These are phyloP conservation scores for Cuniculus paca DNA, from an alignment of 2,797 vertebrate species.

Conservation along the genomic window DNA sequence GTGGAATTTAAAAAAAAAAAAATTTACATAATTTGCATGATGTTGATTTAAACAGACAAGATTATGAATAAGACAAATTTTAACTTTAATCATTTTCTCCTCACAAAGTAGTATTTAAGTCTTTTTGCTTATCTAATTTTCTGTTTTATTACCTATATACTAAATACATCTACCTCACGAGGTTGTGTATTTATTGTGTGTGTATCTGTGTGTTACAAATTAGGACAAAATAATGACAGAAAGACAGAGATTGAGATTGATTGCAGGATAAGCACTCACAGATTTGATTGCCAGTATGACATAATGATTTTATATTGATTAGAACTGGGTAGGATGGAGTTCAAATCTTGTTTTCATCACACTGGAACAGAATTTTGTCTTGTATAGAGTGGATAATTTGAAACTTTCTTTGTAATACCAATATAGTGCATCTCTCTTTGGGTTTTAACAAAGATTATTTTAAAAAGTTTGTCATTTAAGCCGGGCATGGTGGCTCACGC, in stretches of 20 bases:
- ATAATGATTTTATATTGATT: background rate
- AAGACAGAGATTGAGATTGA: background rate
- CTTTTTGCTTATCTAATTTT: background rate
- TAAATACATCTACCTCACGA: background rate
- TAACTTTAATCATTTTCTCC: background rate
- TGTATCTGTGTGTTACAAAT: background rate
- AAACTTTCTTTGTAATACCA: background rate
- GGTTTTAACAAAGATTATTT: background rate
- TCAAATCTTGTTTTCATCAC: background rate
- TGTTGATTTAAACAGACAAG: background rate
- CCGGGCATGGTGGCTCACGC: no score
- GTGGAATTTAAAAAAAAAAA: background rate
- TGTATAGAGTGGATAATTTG: background rate
- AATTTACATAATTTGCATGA: background rate
- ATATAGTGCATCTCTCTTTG: background rate
- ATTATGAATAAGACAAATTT: background rate
- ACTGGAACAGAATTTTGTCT: background rate
- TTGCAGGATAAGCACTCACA: background rate
- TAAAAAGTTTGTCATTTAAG: background rate
- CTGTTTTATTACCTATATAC: background rate
- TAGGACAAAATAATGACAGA: background rate
- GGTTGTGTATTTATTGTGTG: background rate
- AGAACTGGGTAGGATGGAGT: fast-evolving
- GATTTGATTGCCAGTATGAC: background rate
- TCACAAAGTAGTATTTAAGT: background rate